A percentile compares a stretch with the other conserved stretches of the same genome.
Evolutionary conservation across 2,797 vertebrate genomes (phyloP).

Genomic region (Diplodus puntazzo): DNA sequence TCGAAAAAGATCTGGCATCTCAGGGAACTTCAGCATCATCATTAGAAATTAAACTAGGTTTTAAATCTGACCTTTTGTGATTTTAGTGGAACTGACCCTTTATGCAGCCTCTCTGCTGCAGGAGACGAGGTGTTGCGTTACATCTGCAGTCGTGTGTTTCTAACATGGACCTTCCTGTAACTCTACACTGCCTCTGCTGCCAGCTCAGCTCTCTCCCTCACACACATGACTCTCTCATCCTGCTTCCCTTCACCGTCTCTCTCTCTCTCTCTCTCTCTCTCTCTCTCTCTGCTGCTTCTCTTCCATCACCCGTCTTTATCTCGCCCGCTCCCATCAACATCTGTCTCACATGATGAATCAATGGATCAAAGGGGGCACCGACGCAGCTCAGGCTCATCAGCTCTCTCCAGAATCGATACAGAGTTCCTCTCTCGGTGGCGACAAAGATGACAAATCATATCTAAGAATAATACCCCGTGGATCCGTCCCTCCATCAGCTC

Average conservation of each 20-base stretch:
- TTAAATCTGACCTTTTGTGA: not conserved
- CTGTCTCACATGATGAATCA: constrained; percentile 35
- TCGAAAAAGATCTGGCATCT: not conserved
- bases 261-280: constrained; percentile 10
- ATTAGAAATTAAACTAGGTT: too few species aligned
- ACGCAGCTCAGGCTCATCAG: constrained; percentile 41
- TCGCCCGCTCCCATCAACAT: constrained; percentile 13
- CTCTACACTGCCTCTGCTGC: constrained; percentile 51
- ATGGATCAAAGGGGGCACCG: constrained; percentile 36
- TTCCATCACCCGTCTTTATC: constrained; percentile 19
- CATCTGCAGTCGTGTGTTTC: constrained; percentile 16
- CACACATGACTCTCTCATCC: constrained; percentile 22
- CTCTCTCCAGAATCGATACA: constrained; percentile 46
- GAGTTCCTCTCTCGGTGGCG: constrained; percentile 23
- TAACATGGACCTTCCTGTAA: constrained; percentile 52
- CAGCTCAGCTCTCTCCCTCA: constrained; percentile 33
- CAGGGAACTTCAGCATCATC: too few species aligned
- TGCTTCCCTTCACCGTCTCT: constrained; percentile 11
- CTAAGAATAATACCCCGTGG: constrained; percentile 9
- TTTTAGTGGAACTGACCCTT: not conserved
- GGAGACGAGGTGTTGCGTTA: constrained; percentile 5
- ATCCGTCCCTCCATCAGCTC: not conserved
- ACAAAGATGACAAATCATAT: constrained; percentile 23
- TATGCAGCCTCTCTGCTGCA: not conserved
- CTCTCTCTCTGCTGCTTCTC: not conserved